phyloP scores from a whole-genome alignment of 1,140 invertebrate genomes.

The Grapholita molesta region DNA sequence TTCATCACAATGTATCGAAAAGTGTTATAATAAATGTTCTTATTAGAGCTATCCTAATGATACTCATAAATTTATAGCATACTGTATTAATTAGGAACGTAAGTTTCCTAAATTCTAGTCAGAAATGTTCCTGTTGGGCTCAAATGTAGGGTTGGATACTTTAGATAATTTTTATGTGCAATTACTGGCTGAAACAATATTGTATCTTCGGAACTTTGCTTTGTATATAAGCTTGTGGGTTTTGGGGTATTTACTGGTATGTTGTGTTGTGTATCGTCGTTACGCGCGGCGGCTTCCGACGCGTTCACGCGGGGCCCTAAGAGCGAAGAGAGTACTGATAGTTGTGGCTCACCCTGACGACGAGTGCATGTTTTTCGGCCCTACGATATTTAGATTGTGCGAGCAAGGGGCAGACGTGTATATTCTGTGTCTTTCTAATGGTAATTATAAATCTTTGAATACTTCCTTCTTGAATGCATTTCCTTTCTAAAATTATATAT shows the following conservation, averaged over 20 bases:
- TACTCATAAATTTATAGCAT: neutral
- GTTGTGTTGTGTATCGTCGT: constrained; percentile 65
- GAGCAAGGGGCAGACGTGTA: constrained; percentile 83
- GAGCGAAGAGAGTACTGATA: constrained; percentile 83
- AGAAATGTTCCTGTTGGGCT: constrained; percentile 63
- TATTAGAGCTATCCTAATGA: neutral
- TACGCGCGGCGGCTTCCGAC: constrained; percentile 63
- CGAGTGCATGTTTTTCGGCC: constrained; percentile 99
- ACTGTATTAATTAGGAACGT: constrained; percentile 8
- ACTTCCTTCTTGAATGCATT: too few relatives aligned
- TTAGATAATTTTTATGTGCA: constrained; percentile 60
- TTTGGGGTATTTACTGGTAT: constrained; percentile 60
- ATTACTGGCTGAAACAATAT: constrained; percentile 53
- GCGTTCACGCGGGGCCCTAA: constrained; percentile 56
- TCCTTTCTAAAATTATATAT: too few relatives aligned
- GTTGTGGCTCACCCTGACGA: constrained; percentile 97
- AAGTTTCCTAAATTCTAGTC: constrained; percentile 44
- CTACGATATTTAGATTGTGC: constrained; percentile 87
- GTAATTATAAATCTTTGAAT: constrained; percentile 69
- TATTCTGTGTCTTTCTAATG: constrained; percentile 92
- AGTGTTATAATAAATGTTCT: neutral
- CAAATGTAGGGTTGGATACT: constrained; percentile 45
- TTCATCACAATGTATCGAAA: neutral
- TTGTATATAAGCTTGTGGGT: constrained; percentile 67
- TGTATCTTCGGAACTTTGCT: constrained; percentile 65